These are phyloP conservation scores for Philereme vetulata DNA, from an alignment of 2,888 invertebrate genomes.

Conservation along the genomic window DNA sequence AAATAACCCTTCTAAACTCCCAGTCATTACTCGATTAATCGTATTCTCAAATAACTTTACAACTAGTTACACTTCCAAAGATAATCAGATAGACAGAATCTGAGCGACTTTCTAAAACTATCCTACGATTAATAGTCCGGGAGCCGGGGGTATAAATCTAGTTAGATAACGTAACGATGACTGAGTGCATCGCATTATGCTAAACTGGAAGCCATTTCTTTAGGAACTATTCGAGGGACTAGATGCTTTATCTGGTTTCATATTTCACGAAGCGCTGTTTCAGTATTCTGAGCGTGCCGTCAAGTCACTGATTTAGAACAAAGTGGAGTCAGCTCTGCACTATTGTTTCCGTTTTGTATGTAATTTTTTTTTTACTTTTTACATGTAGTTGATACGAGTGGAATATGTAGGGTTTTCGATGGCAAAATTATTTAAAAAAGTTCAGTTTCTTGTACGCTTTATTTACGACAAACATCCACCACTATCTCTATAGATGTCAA, in stretches of 20 bases:
- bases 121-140: constrained; percentile 57
- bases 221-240: constrained; percentile 65
- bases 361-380: not conserved
- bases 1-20: constrained; percentile 7
- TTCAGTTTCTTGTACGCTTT: too few species aligned
- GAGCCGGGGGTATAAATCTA: constrained; percentile 62
- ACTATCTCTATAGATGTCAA: too few species aligned
- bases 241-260: constrained; percentile 62
- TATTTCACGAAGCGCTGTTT: constrained; percentile 60
- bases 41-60: constrained; percentile 30
- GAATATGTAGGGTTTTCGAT: too few species aligned
- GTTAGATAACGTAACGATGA: constrained; percentile 71
- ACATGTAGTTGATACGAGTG: too few species aligned
- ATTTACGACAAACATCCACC: too few species aligned
- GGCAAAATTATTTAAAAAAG: too few species aligned
- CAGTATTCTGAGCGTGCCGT: constrained; percentile 45
- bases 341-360: constrained; percentile 23
- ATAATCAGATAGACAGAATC: constrained; percentile 44
- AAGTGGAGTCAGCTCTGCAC: constrained; percentile 29
- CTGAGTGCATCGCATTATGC: constrained; percentile 69
- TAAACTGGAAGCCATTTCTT: constrained; percentile 68
- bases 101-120: constrained; percentile 50
- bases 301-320: constrained; percentile 43
- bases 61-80: constrained; percentile 30
- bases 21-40: constrained; percentile 22